phyloP scores from a whole-genome alignment of 2,797 vertebrate species.

The Amniataba percoides region DNA sequence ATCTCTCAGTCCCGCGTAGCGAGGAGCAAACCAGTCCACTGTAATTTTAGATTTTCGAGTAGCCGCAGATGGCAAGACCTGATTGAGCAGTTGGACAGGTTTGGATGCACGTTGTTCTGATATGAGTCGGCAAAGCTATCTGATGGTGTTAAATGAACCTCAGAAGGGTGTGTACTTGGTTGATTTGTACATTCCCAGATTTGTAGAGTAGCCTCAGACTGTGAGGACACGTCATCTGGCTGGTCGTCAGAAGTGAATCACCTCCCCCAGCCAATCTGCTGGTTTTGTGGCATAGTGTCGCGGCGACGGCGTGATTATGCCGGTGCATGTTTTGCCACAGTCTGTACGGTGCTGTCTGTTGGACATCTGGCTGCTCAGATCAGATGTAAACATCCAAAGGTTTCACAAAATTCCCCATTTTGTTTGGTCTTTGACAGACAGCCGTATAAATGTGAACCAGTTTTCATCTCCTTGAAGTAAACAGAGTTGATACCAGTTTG shows the following conservation, averaged over 20 bases:
- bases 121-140: constrained; percentile 11
- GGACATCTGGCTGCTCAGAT: constrained; percentile 9
- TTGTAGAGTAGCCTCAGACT: constrained; percentile 35
- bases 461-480: constrained; percentile 4
- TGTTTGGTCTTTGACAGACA: constrained; percentile 23
- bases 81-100: constrained; percentile 1
- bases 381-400: constrained; percentile 23
- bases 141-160: constrained; percentile 36
- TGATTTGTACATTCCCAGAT: constrained; percentile 16
- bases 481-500: background rate
- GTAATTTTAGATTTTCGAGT: constrained; percentile 5
- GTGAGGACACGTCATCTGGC: constrained; percentile 33
- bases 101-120: constrained; percentile 19
- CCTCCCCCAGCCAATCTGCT: constrained; percentile 47
- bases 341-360: constrained; percentile 17
- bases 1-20: constrained; percentile 40
- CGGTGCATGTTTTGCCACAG: constrained; percentile 33
- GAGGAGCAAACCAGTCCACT: constrained; percentile 8
- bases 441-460: background rate
- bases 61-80: background rate
- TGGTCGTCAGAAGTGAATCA: constrained; percentile 30
- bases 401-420: constrained; percentile 15
- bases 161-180: constrained; percentile 21
- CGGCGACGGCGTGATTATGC: constrained; percentile 22
- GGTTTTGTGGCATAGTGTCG: constrained; percentile 38